phyloP scores from a whole-genome alignment of 2,888 invertebrate species.

The Choristoneura rosaceana region DNA sequence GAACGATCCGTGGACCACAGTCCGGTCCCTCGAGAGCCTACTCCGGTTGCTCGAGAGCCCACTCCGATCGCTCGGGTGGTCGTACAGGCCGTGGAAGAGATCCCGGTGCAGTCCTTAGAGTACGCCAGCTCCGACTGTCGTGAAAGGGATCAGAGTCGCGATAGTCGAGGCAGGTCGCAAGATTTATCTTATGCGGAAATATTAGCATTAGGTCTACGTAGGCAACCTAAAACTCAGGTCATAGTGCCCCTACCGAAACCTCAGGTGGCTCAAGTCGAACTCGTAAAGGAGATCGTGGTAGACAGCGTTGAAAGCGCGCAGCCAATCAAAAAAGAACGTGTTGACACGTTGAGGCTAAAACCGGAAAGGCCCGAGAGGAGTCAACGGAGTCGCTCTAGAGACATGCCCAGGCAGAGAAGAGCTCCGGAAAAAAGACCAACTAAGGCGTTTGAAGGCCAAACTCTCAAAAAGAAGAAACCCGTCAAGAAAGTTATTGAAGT shows the following conservation, averaged over 20 bases:
- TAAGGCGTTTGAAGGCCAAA: slow-evolving; percentile 68
- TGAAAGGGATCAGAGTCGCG: slow-evolving; percentile 63
- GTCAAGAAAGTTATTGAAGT: slow-evolving; percentile 75
- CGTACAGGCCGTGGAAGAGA: slow-evolving; percentile 42
- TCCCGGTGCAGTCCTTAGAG: slow-evolving; percentile 32
- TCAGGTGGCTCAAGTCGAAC: slow-evolving; percentile 73
- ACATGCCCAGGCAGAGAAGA: slow-evolving; percentile 73
- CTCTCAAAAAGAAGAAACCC: slow-evolving; percentile 72
- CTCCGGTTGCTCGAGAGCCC: slow-evolving; percentile 41
- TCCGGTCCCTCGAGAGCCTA: slow-evolving; percentile 44
- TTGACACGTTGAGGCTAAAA: slow-evolving; percentile 52
- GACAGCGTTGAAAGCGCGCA: slow-evolving; percentile 64
- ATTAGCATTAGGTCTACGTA: slow-evolving; percentile 87
- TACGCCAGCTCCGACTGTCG: slow-evolving; percentile 54
- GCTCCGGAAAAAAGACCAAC: slow-evolving; percentile 72
- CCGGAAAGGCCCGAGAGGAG: slow-evolving; percentile 51
- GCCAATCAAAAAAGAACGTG: slow-evolving; percentile 57
- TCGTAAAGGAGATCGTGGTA: slow-evolving; percentile 68
- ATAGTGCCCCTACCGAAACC: slow-evolving; percentile 68
- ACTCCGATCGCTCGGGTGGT: slow-evolving; percentile 30
- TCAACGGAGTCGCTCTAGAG: slow-evolving; percentile 71
- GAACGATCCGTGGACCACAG: slow-evolving; percentile 52
- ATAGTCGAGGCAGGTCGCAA: slow-evolving; percentile 74
- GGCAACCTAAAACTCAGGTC: slow-evolving; percentile 60
- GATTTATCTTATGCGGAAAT: slow-evolving; percentile 91